A percentile compares a stretch with the other conserved stretches of the same genome.
phyloP scores from a whole-genome alignment of 2,113 vertebrate species.

The Cheirogaleus medius region DNA sequence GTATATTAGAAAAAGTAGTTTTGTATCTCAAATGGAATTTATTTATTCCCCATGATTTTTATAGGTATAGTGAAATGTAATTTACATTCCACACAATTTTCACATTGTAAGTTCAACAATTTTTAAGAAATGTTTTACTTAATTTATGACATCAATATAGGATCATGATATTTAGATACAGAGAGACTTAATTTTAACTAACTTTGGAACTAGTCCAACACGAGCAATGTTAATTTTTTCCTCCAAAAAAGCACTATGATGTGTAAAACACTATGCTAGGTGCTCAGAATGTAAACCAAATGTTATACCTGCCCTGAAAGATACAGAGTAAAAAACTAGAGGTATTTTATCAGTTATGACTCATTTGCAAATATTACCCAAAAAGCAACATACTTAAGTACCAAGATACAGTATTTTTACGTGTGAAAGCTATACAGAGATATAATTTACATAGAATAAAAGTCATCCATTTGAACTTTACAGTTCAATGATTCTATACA shows the following conservation, averaged over 20 bases:
- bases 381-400: not conserved
- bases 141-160: not conserved
- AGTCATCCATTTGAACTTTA: not conserved
- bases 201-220: not conserved
- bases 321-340: not conserved
- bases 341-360: not conserved
- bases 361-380: not conserved
- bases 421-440: not conserved
- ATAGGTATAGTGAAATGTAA: not conserved
- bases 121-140: not conserved
- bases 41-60: not conserved
- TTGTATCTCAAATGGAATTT: not conserved
- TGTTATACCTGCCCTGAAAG: not conserved
- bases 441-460: not conserved
- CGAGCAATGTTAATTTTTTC: not conserved
- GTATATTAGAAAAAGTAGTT: not conserved
- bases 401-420: not conserved
- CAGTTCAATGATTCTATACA: not conserved
- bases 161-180: not conserved
- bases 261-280: not conserved
- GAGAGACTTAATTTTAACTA: not conserved
- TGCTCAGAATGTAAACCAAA: not conserved
- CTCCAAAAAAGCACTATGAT: not conserved
- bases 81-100: not conserved
- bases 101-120: not conserved